Percentiles rank a stretch among this genome's conserved stretches.
These are phyloP conservation scores for Machimus rusticus DNA, from an alignment of 2,888 invertebrate species.

Conservation along the genomic window DNA sequence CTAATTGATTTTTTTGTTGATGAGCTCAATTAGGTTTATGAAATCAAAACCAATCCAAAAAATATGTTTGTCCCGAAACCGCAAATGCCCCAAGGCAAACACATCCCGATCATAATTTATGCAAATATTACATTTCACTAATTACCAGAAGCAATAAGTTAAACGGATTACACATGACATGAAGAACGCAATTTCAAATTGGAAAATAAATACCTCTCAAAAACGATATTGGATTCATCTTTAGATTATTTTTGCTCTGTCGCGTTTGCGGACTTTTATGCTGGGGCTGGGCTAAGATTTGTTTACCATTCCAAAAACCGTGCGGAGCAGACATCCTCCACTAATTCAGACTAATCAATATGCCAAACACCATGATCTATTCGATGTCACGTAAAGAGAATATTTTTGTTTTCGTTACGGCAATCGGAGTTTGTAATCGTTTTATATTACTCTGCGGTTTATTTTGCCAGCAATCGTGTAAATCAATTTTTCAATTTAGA, in stretches of 20 bases:
- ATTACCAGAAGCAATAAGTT: background rate
- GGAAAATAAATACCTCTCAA: background rate
- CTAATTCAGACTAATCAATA: background rate
- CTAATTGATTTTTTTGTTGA: background rate
- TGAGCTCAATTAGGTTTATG: background rate
- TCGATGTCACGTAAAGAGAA: slow-evolving; percentile 6
- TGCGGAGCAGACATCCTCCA: background rate
- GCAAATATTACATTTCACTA: background rate
- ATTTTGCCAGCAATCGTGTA: background rate
- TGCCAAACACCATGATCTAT: background rate
- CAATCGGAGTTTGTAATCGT: background rate
- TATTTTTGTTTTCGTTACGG: background rate
- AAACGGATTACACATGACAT: background rate
- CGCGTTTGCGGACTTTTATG: background rate
- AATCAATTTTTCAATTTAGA: background rate
- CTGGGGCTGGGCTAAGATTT: background rate
- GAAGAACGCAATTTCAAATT: background rate
- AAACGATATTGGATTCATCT: background rate
- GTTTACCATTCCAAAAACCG: background rate
- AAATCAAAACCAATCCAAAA: background rate
- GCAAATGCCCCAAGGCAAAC: background rate
- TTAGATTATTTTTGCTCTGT: background rate
- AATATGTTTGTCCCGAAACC: background rate
- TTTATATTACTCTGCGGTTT: background rate
- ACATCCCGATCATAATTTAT: background rate